These are phyloP conservation scores for Rhagonycha fulva DNA, from an alignment of 2,888 invertebrate species.

Conservation along the genomic window DNA sequence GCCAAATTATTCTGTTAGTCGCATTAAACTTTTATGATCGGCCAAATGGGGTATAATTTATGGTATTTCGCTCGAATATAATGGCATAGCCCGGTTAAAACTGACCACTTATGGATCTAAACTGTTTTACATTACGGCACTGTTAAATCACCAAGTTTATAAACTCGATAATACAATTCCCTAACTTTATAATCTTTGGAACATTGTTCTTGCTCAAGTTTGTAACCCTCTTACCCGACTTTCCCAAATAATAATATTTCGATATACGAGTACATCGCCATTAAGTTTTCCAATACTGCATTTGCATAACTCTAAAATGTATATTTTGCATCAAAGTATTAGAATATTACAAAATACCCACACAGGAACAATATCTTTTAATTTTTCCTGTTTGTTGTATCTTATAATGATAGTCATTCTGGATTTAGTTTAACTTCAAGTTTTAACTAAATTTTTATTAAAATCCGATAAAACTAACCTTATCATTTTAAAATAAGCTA, in stretches of 20 bases:
- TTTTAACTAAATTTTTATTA: too few species aligned
- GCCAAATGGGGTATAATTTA: slow-evolving; percentile 21
- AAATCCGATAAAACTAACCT: too few species aligned
- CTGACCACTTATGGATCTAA: slow-evolving; percentile 25
- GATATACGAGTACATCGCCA: not conserved
- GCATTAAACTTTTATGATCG: slow-evolving; percentile 38
- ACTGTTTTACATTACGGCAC: slow-evolving; percentile 26
- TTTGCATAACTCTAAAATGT: not conserved
- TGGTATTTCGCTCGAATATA: slow-evolving; percentile 21
- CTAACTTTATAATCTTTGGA: slow-evolving; percentile 24
- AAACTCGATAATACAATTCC: slow-evolving; percentile 21
- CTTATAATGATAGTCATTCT: too few species aligned
- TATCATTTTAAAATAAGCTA: too few species aligned
- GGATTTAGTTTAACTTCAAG: too few species aligned
- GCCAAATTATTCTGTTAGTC: slow-evolving; percentile 31
- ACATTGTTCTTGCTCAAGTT: slow-evolving; percentile 25
- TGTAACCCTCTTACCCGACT: slow-evolving; percentile 13
- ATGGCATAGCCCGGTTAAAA: slow-evolving; percentile 13
- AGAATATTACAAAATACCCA: too few species aligned
- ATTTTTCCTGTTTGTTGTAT: too few species aligned
- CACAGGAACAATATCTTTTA: too few species aligned
- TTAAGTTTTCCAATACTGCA: not conserved
- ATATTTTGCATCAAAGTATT: too few species aligned
- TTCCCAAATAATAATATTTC: not conserved
- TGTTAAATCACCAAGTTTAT: slow-evolving; percentile 24